Evolutionary conservation across 2,888 invertebrate genomes (phyloP), one percentile per base, ranked within the genome.

Genomic region (Linnaemya vulpina): DNA sequence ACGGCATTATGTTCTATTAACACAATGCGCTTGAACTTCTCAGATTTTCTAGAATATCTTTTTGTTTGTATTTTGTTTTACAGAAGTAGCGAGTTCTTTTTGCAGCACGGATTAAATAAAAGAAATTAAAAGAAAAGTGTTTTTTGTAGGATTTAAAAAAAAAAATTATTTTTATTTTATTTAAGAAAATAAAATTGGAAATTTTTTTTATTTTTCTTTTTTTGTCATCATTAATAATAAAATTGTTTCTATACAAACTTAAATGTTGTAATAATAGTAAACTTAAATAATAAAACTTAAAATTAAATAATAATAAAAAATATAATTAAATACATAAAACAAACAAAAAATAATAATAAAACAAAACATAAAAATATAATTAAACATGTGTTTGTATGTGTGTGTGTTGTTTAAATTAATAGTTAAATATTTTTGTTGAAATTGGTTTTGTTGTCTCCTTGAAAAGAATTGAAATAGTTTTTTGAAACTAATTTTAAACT

Each of bases 91-190:
- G 8, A 35, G 35, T 9, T 17, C 10, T 17, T 8, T 55, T 38
- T 22, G 13, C 10, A 65, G 43, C 17, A 62, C 68, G 68, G 15
- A 74, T 53, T 35, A 49, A 67, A 17, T 51, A 13, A 67, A 53
- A 1, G 51, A 74, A 67, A 30, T 30, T 3, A 77, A 51, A 55
- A 62, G 5, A 38, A 80, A 80, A 80, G 49, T 22, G 71, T 60
- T 68, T 84, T 84, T 84, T 89, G 85, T 86, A 76, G 86, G 86
- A 60, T 78, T 85, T 82, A 78, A 79, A 78, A 74, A 80, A 77
- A n/a, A 80, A 83, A 73, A 49, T 67, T 7, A 75, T 78, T 68
- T 81, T 77, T 78, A 65, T 73, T 76, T 77, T 80, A 81, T 80
- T 87, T 87, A 84, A 82, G 70, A 79, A 86, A 82, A 80, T 74